Percentiles rank a stretch among this genome's conserved stretches.
Evolutionary conservation across 2,113 vertebrate species (phyloP).

Genomic region (Coptodon rendalli): DNA sequence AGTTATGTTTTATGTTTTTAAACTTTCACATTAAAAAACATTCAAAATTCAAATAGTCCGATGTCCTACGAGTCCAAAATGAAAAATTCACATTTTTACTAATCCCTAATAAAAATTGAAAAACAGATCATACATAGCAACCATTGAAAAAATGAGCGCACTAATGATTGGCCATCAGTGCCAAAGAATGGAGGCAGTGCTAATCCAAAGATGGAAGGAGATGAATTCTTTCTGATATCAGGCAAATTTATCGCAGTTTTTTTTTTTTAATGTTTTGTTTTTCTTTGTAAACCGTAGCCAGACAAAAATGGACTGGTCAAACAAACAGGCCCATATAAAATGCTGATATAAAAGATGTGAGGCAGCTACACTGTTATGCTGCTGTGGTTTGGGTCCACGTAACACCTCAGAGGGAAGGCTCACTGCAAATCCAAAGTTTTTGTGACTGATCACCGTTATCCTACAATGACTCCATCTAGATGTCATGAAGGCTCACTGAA

Average conservation of each 20-base stretch:
- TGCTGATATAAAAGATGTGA: not conserved
- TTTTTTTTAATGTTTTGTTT: not conserved
- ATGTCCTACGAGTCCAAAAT: not conserved
- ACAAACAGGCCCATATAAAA: not conserved
- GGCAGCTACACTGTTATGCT: not conserved
- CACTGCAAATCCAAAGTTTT: not conserved
- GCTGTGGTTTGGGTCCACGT: accelerated
- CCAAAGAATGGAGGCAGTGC: not conserved
- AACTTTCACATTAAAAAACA: not conserved
- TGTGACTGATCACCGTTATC: not conserved
- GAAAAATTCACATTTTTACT: accelerated
- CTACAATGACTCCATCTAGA: not conserved
- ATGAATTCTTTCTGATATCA: not conserved
- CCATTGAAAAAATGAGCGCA: not conserved
- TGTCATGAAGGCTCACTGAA: not conserved
- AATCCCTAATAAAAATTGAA: not conserved
- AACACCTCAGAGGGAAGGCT: not conserved
- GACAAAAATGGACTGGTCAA: not conserved
- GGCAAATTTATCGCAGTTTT: not conserved
- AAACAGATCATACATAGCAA: not conserved
- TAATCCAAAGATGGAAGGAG: not conserved
- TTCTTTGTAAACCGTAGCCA: not conserved
- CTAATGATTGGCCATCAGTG: not conserved
- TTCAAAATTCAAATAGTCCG: not conserved
- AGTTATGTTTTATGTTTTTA: not conserved